These are phyloP conservation scores for Amblyjoppa fuscipennis DNA, from an alignment of 2,888 invertebrate genomes.

Conservation along the genomic window DNA sequence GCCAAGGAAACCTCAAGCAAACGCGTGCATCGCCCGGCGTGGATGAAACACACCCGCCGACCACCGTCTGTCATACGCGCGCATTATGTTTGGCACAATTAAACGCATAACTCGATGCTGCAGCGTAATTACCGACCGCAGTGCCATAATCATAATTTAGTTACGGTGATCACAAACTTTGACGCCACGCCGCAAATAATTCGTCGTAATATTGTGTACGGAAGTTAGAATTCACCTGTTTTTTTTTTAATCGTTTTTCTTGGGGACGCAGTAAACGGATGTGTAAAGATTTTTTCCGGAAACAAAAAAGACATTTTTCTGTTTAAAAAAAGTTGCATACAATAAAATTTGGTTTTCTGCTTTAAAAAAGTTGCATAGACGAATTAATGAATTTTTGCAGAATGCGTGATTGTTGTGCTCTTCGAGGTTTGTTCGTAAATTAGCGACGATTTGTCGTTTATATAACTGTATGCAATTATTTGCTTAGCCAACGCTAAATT, in stretches of 20 bases:
- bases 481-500: background rate
- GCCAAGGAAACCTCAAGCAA: background rate
- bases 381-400: no score
- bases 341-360: no score
- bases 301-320: no score
- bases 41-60: background rate
- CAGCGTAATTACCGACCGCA: background rate
- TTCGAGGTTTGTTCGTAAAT: no score
- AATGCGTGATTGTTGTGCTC: no score
- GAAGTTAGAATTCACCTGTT: background rate
- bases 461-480: background rate
- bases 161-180: background rate
- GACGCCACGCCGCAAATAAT: background rate
- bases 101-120: background rate
- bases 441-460: no score
- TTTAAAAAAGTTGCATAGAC: no score
- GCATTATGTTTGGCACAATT: slow-evolving; percentile 2
- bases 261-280: background rate
- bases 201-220: background rate
- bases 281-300: no score
- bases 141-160: background rate
- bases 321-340: no score
- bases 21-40: background rate
- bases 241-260: background rate
- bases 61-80: background rate